A percentile compares a stretch with the other conserved stretches of the same genome.
These are phyloP conservation scores for Penaeus chinensis DNA, from an alignment of 1,140 invertebrate species.

Conservation along the genomic window DNA sequence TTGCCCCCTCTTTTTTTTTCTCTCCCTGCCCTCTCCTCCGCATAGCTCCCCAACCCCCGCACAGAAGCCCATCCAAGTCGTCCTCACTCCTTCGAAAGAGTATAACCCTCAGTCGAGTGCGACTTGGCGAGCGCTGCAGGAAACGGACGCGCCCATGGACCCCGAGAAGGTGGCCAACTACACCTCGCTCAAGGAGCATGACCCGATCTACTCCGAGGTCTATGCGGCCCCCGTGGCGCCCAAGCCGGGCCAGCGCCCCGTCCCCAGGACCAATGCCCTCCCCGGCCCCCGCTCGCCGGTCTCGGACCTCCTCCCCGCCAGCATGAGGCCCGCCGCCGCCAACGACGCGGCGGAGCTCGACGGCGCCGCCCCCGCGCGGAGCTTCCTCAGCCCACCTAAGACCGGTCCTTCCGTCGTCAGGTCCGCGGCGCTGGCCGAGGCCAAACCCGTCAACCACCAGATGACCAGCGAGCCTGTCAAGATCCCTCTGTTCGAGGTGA, in stretches of 20 bases:
- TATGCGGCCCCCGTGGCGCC: slow-evolving; percentile 53
- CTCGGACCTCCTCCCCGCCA: slow-evolving; percentile 53
- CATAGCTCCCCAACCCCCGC: slow-evolving; percentile 51
- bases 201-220: slow-evolving; percentile 63
- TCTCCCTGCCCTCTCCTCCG: slow-evolving; percentile 13
- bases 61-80: slow-evolving; percentile 50
- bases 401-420: slow-evolving; percentile 46
- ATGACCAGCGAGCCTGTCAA: slow-evolving; percentile 30
- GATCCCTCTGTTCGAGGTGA: slow-evolving; percentile 62
- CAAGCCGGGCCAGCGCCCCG: slow-evolving; percentile 41
- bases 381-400: slow-evolving; percentile 42
- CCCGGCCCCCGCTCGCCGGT: slow-evolving; percentile 47
- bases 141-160: slow-evolving; percentile 55
- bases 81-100: slow-evolving; percentile 61
- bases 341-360: background rate
- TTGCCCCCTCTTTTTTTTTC: slow-evolving; percentile 45
- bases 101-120: slow-evolving; percentile 62
- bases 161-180: slow-evolving; percentile 54
- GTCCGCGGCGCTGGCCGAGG: slow-evolving; percentile 57
- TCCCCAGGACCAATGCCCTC: slow-evolving; percentile 39
- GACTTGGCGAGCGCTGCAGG: slow-evolving; percentile 62
- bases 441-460: slow-evolving; percentile 32
- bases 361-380: background rate
- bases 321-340: slow-evolving; percentile 11
- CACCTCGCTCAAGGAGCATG: slow-evolving; percentile 55